A percentile compares a stretch with the other conserved stretches of the same genome.
phyloP scores from a whole-genome alignment of 2,888 invertebrate genomes.

The Drosophila emarginata region DNA sequence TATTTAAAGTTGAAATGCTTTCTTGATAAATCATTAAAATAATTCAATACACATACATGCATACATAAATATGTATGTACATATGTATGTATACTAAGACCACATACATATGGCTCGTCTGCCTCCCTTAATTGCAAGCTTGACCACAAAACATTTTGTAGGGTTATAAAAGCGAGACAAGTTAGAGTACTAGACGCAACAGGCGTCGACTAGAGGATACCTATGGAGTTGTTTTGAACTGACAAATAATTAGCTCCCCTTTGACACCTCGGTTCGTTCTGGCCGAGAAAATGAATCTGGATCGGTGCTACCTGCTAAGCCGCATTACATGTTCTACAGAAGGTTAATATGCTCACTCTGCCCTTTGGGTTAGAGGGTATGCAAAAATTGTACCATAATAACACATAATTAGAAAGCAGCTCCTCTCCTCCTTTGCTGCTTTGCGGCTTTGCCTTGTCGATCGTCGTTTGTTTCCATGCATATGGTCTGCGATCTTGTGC shows the following conservation, averaged over 20 bases:
- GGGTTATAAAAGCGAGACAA: conserved; percentile 6
- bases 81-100: conserved; percentile 11
- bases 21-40: conserved; percentile 32
- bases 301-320: background rate
- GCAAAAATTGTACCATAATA: conserved; percentile 29
- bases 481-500: conserved; percentile 8
- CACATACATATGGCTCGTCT: conserved; percentile 3
- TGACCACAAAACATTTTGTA: conserved; percentile 13
- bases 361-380: conserved; percentile 12
- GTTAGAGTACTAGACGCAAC: background rate
- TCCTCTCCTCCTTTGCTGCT: conserved; percentile 16
- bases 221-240: background rate
- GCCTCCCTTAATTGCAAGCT: conserved; percentile 10
- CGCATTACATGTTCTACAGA: background rate
- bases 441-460: conserved; percentile 22
- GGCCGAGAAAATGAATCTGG: background rate
- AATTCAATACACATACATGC: conserved; percentile 54
- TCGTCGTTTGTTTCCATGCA: conserved; percentile 19
- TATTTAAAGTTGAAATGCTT: background rate
- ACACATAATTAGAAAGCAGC: conserved; percentile 39
- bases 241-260: background rate
- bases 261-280: background rate
- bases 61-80: conserved; percentile 7
- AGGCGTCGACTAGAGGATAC: background rate
- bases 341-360: conserved; percentile 1